Percentiles rank a stretch among this genome's conserved stretches.
These are phyloP conservation scores for Pseudolaguvia tuberculata DNA, from an alignment of 2,113 vertebrate genomes.

Conservation along the genomic window DNA sequence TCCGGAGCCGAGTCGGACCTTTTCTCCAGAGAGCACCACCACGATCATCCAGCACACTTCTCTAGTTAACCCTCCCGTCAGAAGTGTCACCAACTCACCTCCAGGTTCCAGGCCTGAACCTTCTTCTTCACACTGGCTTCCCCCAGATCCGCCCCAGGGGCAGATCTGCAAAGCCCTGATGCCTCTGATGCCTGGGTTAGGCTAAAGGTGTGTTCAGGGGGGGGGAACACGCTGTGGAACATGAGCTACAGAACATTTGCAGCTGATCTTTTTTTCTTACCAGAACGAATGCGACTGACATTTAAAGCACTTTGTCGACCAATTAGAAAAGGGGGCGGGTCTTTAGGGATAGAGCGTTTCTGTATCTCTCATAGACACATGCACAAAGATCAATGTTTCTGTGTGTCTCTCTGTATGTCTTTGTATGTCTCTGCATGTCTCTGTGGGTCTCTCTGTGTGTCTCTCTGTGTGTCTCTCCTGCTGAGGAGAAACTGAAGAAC, in stretches of 20 bases:
- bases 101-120: slow-evolving; percentile 26
- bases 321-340: not conserved
- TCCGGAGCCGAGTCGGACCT: slow-evolving; percentile 59
- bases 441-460: slow-evolving; percentile 8
- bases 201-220: slow-evolving; percentile 9
- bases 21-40: slow-evolving; percentile 58
- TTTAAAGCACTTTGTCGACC: not conserved
- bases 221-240: slow-evolving; percentile 32
- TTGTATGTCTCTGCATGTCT: slow-evolving; percentile 44
- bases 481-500: slow-evolving; percentile 1
- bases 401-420: slow-evolving; percentile 23
- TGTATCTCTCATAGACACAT: slow-evolving; percentile 10
- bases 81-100: slow-evolving; percentile 17
- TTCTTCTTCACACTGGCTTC: slow-evolving; percentile 32
- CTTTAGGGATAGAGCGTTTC: slow-evolving; percentile 12
- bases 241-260: not conserved
- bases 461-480: slow-evolving; percentile 42
- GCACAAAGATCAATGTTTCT: slow-evolving; percentile 1
- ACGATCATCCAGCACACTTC: slow-evolving; percentile 43
- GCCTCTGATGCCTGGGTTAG: slow-evolving; percentile 18
- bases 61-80: slow-evolving; percentile 53
- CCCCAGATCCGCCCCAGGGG: not conserved
- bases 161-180: slow-evolving; percentile 16
- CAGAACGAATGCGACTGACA: not conserved
- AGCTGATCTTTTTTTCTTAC: not conserved